A percentile compares a stretch with the other conserved stretches of the same genome.
These are phyloP conservation scores for Triplophysa dalaica DNA, from an alignment of 2,113 vertebrate species.

Conservation along the genomic window DNA sequence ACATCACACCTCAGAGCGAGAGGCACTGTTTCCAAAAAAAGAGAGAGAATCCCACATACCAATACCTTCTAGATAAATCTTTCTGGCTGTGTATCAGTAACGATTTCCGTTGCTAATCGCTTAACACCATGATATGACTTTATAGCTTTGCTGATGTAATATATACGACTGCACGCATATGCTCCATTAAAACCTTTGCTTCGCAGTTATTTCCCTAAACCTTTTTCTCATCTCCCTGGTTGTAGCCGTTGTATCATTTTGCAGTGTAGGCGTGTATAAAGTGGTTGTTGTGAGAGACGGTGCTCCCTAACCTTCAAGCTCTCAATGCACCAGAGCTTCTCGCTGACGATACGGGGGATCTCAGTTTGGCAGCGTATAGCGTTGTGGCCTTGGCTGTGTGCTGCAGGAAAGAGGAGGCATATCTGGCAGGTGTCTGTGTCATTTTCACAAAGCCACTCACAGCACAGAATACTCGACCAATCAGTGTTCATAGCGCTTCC, in stretches of 20 bases:
- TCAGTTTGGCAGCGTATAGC: slow-evolving; percentile 20
- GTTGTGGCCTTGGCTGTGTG: slow-evolving; percentile 31
- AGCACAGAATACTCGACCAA: slow-evolving; percentile 39
- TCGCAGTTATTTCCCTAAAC: slow-evolving; percentile 27
- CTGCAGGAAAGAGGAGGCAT: slow-evolving; percentile 23
- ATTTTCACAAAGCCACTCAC: slow-evolving; percentile 28
- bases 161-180: background rate
- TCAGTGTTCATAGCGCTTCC: slow-evolving; percentile 16
- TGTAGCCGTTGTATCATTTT: slow-evolving; percentile 2
- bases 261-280: slow-evolving; percentile 11
- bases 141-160: background rate
- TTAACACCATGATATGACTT: background rate
- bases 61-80: background rate
- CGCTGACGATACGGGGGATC: slow-evolving; percentile 37
- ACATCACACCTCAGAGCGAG: slow-evolving; percentile 7
- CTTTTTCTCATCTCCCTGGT: slow-evolving; percentile 8
- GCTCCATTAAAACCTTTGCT: background rate
- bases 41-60: background rate
- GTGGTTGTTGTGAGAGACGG: slow-evolving; percentile 29
- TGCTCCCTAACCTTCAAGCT: slow-evolving; percentile 25
- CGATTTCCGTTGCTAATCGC: no score
- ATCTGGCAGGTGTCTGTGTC: slow-evolving; percentile 40
- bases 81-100: background rate
- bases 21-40: background rate
- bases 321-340: slow-evolving; percentile 33